Percentiles rank a stretch among this genome's conserved stretches.
These are phyloP conservation scores for Thelaira solivaga DNA, from an alignment of 2,888 invertebrate species.

Conservation along the genomic window DNA sequence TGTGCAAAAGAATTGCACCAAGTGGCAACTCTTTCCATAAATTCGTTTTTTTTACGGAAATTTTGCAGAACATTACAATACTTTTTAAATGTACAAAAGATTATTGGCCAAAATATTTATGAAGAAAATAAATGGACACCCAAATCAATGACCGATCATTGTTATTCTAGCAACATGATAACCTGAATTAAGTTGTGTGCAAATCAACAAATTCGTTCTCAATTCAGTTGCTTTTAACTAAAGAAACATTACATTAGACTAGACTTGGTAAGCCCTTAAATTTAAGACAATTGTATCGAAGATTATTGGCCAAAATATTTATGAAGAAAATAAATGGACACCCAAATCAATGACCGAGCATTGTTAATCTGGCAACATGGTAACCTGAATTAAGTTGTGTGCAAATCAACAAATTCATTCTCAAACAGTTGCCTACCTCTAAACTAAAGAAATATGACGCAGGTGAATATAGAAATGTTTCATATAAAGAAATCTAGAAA, in stretches of 20 bases:
- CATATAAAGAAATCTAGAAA: constrained; percentile 70
- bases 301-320: constrained; percentile 68
- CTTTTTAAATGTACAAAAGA: constrained; percentile 66
- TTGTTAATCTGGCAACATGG: constrained; percentile 45
- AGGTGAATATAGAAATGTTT: constrained; percentile 35
- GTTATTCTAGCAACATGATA: constrained; percentile 43
- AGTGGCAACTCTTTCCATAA: no score
- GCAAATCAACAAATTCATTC: constrained; percentile 28
- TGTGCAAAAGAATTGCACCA: constrained; percentile 57
- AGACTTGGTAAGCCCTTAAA: no score
- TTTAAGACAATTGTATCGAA: constrained; percentile 59
- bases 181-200: constrained; percentile 4
- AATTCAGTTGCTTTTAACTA: constrained; percentile 19
- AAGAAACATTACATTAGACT: no score
- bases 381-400: constrained; percentile 6
- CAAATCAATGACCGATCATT: constrained; percentile 61
- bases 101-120: constrained; percentile 67
- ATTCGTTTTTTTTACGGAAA: no score
- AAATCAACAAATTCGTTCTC: constrained; percentile 31
- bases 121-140: constrained; percentile 70
- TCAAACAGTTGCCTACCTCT: constrained; percentile 18
- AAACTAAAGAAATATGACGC: no score
- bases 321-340: constrained; percentile 68
- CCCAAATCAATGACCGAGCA: constrained; percentile 65
- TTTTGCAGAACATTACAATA: no score